Evolutionary conservation across 2,113 vertebrate species (phyloP).

Genomic region (Herpetotheres cachinnans): DNA sequence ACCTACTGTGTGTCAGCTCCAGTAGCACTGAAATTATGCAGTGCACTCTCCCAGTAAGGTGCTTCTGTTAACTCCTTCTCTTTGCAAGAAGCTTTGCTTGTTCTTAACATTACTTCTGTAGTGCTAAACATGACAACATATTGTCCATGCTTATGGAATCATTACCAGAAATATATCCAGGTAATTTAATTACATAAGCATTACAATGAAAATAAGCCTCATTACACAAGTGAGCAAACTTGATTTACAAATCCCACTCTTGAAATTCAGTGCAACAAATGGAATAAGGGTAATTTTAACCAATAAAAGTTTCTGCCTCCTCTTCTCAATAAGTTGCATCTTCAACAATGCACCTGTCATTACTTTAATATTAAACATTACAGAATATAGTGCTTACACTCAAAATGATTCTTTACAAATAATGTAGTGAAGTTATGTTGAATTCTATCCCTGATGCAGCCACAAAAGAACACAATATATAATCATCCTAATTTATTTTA

Average conservation of each 20-base stretch:
- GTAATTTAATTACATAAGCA: constrained; percentile 57
- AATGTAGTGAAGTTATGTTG: constrained; percentile 36
- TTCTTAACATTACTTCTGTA: constrained; percentile 17
- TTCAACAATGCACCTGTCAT: constrained; percentile 30
- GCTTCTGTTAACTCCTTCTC: constrained; percentile 31
- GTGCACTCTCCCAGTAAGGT: constrained; percentile 51
- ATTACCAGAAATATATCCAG: constrained; percentile 10
- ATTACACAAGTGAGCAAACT: constrained; percentile 29
- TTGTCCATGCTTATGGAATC: constrained; percentile 37
- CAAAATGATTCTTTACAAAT: constrained; percentile 44
- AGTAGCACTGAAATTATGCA: constrained; percentile 4
- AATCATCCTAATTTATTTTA: constrained; percentile 39
- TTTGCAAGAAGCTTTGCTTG: not conserved
- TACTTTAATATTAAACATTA: constrained; percentile 42
- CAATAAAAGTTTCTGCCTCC: constrained; percentile 25
- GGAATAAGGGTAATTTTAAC: constrained; percentile 31
- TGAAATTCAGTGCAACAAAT: constrained; percentile 71
- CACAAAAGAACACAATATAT: constrained; percentile 30
- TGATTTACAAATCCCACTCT: constrained; percentile 56
- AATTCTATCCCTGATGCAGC: constrained; percentile 47
- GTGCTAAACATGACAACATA: constrained; percentile 16
- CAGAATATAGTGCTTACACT: constrained; percentile 42
- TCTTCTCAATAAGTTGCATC: constrained; percentile 28
- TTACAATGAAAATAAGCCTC: constrained; percentile 54
- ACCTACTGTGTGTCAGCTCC: not conserved